Percentiles rank a stretch among this genome's conserved stretches.
These are phyloP conservation scores for Atta colombica DNA, from an alignment of 1,140 invertebrate genomes.

Conservation along the genomic window DNA sequence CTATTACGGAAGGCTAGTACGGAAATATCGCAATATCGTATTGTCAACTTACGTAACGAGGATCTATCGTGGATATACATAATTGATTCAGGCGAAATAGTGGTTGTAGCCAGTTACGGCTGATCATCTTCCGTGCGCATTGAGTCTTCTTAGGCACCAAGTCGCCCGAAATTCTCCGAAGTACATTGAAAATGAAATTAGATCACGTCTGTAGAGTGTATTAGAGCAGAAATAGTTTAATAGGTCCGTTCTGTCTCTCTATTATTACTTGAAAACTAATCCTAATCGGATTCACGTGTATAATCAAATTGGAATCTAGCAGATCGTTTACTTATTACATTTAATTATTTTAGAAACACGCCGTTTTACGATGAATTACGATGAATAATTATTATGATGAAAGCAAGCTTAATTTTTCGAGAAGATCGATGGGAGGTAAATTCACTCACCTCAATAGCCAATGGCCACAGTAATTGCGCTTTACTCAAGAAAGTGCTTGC, in stretches of 20 bases:
- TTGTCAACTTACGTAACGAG: neutral
- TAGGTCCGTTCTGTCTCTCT: neutral
- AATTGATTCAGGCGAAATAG: neutral
- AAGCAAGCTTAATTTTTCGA: conserved; percentile 28
- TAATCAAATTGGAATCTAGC: neutral
- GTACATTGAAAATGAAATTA: neutral
- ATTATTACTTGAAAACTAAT: neutral
- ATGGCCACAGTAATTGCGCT: neutral
- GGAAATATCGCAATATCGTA: neutral
- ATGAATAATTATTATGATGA: neutral
- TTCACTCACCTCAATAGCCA: neutral
- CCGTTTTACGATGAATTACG: neutral
- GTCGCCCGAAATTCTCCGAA: neutral
- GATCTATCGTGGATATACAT: conserved; percentile 14
- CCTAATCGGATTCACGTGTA: neutral
- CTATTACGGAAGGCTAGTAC: neutral
- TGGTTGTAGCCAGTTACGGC: neutral
- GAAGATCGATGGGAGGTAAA: neutral
- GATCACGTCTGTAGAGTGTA: neutral
- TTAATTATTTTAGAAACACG: conserved; percentile 2
- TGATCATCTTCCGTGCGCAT: neutral
- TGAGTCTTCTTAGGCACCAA: neutral
- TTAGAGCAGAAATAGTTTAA: neutral
- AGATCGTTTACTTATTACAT: neutral
- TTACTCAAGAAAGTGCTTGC: neutral